A percentile compares a stretch with the other conserved stretches of the same genome.
These are phyloP conservation scores for Gallinago jamesoni DNA, from an alignment of 2,113 vertebrate genomes.

Conservation along the genomic window DNA sequence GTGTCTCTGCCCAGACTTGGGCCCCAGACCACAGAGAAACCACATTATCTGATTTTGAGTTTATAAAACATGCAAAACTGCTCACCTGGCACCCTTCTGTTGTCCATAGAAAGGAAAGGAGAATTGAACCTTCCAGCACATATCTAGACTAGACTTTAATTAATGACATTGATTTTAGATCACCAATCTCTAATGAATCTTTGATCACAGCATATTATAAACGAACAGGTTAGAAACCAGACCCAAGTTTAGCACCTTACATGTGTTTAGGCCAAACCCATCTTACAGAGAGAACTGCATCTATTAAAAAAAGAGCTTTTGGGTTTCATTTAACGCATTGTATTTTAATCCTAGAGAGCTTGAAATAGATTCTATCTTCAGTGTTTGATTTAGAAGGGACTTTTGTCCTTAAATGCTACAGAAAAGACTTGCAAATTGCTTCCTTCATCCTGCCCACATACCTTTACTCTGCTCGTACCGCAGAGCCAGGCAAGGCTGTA, in stretches of 20 bases:
- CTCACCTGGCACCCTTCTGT: background rate
- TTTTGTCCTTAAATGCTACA: background rate
- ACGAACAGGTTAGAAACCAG: background rate
- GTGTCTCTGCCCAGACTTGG: background rate
- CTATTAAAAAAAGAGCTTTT: background rate
- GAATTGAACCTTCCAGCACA: background rate
- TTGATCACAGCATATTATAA: background rate
- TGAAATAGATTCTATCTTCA: background rate
- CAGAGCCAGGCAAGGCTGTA: background rate
- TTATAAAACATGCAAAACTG: background rate
- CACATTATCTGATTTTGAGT: background rate
- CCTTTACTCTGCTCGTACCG: accelerated
- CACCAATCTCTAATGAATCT: background rate
- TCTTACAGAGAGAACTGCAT: background rate
- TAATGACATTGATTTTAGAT: background rate
- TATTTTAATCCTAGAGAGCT: background rate
- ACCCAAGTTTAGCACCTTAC: background rate
- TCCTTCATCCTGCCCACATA: background rate
- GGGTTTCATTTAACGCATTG: background rate
- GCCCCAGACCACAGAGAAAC: background rate
- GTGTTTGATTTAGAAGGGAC: background rate
- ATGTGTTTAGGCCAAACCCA: background rate
- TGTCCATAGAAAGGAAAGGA: background rate
- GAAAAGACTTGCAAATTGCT: background rate
- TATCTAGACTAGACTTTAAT: background rate